Conservation (phyloP, 2,113 vertebrate species). For the Channa maculata region DNA sequence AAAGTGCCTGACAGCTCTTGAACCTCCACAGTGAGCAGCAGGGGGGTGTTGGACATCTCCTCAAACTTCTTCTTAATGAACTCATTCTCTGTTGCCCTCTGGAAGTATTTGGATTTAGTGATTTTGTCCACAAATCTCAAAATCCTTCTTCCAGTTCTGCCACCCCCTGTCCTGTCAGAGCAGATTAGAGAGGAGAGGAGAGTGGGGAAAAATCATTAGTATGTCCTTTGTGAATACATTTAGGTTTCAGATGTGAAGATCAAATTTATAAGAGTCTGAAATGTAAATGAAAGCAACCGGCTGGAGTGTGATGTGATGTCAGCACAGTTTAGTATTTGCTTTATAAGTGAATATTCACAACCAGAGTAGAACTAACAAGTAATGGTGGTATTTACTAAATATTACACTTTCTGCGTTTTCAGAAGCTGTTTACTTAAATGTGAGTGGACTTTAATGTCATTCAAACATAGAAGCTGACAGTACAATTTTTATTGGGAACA, state of each 20-base stretch:
- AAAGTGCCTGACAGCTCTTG: slow-evolving; percentile 88
- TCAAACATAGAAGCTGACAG: neutral
- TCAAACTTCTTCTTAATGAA: slow-evolving; percentile 93
- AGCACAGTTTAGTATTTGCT: slow-evolving; percentile 10
- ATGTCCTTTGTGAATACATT: slow-evolving; percentile 23
- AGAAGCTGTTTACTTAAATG: neutral
- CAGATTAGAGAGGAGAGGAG: slow-evolving; percentile 27
- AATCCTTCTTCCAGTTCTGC: slow-evolving; percentile 88
- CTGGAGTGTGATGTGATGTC: slow-evolving; percentile 56
- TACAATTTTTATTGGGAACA: neutral
- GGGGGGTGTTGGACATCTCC: slow-evolving; percentile 90
- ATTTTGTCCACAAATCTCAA: slow-evolving; percentile 92
- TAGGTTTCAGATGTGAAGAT: slow-evolving; percentile 24
- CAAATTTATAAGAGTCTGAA: slow-evolving; percentile 6
- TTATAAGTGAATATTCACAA: slow-evolving; percentile 24
- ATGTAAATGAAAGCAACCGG: slow-evolving; percentile 54
- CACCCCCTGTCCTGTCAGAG: slow-evolving; percentile 65
- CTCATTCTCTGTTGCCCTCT: slow-evolving; percentile 90
- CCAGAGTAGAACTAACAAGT: slow-evolving; percentile 16
- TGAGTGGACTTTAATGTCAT: neutral
- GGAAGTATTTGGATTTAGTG: slow-evolving; percentile 91
- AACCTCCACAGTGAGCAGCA: slow-evolving; percentile 90
- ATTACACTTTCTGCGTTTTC: neutral
- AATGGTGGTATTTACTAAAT: neutral
- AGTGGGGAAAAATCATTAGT: neutral